Conservation (phyloP, 1,140 invertebrate genomes). For the Melanaphis sacchari region DNA sequence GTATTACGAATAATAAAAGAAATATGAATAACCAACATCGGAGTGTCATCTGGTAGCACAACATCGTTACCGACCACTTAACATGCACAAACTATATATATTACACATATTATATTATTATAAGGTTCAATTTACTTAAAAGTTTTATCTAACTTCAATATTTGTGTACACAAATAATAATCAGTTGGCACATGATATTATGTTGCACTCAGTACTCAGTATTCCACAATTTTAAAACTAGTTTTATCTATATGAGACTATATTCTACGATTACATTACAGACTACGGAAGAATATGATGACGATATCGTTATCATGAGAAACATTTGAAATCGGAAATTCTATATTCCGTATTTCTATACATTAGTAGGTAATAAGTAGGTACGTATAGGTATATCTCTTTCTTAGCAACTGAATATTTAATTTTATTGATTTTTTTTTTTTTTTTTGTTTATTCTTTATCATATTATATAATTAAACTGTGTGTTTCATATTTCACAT, state of each 20-base stretch:
- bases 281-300: not conserved
- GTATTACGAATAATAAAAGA: not conserved
- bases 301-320: not conserved
- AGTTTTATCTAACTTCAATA: not conserved
- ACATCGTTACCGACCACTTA: not conserved
- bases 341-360: not conserved
- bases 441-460: no score
- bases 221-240: not conserved
- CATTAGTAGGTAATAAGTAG: no score
- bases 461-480: no score
- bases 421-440: not conserved
- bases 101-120: not conserved
- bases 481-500: no score
- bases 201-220: not conserved
- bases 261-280: not conserved
- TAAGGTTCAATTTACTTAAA: not conserved
- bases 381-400: no score
- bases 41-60: not conserved
- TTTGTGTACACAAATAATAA: not conserved
- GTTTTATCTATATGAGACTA: not conserved
- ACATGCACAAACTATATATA: not conserved
- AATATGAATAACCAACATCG: not conserved
- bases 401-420: not conserved
- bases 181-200: not conserved
- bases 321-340: not conserved